A percentile compares a stretch with the other conserved stretches of the same genome.
Evolutionary conservation across 2,888 invertebrate species (phyloP).

Genomic region (Macrosoma leucophasiata): DNA sequence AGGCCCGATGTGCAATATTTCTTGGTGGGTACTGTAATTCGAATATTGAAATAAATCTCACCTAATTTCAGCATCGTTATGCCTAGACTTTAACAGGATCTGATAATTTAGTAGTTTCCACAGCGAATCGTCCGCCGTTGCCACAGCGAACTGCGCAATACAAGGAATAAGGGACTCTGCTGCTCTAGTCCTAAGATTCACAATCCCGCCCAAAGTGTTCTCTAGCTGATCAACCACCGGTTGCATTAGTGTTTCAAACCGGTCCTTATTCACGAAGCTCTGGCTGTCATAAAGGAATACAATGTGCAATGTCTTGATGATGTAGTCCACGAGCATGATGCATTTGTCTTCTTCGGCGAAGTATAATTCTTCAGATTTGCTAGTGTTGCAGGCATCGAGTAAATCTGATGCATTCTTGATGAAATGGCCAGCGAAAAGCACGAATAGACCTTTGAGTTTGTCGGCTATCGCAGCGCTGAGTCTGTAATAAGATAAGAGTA

Average conservation of each 20-base stretch:
- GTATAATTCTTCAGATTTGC: slow-evolving; percentile 70
- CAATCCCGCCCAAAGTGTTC: slow-evolving; percentile 80
- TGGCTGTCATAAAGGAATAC: slow-evolving; percentile 90
- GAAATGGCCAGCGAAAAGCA: slow-evolving; percentile 91
- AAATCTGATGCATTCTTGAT: slow-evolving; percentile 86
- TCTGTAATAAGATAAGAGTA: slow-evolving; percentile 72
- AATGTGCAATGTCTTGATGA: slow-evolving; percentile 83
- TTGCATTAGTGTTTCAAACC: slow-evolving; percentile 89
- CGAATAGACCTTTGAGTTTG: slow-evolving; percentile 89
- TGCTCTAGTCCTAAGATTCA: slow-evolving; percentile 76
- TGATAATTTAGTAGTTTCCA: slow-evolving; percentile 96
- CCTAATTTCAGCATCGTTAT: slow-evolving; percentile 82
- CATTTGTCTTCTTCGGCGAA: slow-evolving; percentile 75
- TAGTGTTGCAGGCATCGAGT: slow-evolving; percentile 80
- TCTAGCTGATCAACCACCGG: slow-evolving; percentile 93
- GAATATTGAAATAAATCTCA: slow-evolving; percentile 26
- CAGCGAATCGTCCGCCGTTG: slow-evolving; percentile 87
- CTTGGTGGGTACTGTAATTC: too few species aligned
- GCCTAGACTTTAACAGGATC: slow-evolving; percentile 89
- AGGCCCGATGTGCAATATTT: too few species aligned
- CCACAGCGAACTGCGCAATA: slow-evolving; percentile 87
- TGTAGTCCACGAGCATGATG: slow-evolving; percentile 79
- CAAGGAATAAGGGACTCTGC: slow-evolving; percentile 82
- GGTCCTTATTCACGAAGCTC: slow-evolving; percentile 88
- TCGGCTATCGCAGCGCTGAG: slow-evolving; percentile 86